phyloP scores from a whole-genome alignment of 2,113 vertebrate genomes.

The Sebastes fasciatus region DNA sequence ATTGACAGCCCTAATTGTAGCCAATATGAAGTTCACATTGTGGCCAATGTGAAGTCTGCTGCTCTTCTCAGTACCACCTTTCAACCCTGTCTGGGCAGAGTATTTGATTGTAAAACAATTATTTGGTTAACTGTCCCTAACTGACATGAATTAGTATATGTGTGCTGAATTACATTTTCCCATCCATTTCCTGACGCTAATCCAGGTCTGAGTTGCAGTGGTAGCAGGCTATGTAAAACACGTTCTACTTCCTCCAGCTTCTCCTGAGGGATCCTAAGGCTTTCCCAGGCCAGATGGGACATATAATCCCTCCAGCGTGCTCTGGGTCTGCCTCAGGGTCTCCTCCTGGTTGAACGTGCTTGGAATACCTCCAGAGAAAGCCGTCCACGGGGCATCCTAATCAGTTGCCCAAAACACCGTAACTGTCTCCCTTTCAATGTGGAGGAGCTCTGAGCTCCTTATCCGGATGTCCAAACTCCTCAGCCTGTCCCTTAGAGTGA shows the following conservation, averaged over 20 bases:
- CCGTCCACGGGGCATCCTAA: neutral
- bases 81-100: neutral
- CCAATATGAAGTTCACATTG: neutral
- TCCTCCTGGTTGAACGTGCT: neutral
- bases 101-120: neutral
- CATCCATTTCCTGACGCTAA: neutral
- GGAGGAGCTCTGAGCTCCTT: neutral
- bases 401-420: neutral
- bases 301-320: constrained; percentile 5
- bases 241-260: neutral
- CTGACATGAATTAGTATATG: neutral
- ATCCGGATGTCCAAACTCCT: neutral
- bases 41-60: neutral
- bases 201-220: neutral
- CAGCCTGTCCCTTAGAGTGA: neutral
- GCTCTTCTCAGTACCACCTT: neutral
- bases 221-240: neutral
- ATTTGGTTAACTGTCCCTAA: neutral
- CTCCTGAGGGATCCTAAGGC: neutral
- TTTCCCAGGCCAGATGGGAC: constrained; percentile 16
- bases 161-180: neutral
- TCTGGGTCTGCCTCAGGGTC: neutral
- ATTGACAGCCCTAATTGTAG: no score
- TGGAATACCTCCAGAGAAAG: neutral
- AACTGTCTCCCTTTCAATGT: neutral